Conservation (phyloP, 1,140 invertebrate species). For the Drosophila varians region DNA sequence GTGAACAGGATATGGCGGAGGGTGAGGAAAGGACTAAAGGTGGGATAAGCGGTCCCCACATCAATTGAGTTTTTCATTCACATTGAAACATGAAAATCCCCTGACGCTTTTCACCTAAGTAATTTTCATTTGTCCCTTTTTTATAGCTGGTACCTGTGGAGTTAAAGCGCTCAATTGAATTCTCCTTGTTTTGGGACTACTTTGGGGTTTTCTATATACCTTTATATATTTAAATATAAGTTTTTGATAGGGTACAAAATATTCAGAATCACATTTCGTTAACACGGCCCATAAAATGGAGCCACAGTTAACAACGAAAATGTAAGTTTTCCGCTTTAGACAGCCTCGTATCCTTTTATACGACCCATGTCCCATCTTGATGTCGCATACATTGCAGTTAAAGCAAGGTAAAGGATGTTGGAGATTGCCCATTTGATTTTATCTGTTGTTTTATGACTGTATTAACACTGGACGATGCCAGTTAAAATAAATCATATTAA, state of each 20-base stretch:
- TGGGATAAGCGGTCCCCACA: background rate
- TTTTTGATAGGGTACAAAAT: background rate
- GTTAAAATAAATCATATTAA: background rate
- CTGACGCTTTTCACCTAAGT: background rate
- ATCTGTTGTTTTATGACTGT: background rate
- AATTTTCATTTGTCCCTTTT: background rate
- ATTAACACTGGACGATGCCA: background rate
- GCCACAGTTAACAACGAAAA: background rate
- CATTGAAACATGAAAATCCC: background rate
- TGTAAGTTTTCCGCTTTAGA: background rate
- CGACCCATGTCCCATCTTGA: background rate
- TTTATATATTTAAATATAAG: too few relatives aligned
- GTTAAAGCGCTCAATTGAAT: background rate
- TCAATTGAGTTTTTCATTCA: background rate
- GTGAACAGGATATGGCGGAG: constrained; percentile 1
- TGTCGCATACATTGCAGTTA: background rate
- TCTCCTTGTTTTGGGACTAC: too few relatives aligned
- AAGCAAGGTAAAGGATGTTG: background rate
- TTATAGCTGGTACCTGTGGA: background rate
- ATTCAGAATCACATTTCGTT: background rate
- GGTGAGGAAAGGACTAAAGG: background rate
- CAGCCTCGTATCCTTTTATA: background rate
- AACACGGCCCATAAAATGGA: background rate
- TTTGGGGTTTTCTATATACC: too few relatives aligned
- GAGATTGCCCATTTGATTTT: background rate